Evolutionary conservation across 2,113 vertebrate species (phyloP).

Genomic region (Pitta sordida): DNA sequence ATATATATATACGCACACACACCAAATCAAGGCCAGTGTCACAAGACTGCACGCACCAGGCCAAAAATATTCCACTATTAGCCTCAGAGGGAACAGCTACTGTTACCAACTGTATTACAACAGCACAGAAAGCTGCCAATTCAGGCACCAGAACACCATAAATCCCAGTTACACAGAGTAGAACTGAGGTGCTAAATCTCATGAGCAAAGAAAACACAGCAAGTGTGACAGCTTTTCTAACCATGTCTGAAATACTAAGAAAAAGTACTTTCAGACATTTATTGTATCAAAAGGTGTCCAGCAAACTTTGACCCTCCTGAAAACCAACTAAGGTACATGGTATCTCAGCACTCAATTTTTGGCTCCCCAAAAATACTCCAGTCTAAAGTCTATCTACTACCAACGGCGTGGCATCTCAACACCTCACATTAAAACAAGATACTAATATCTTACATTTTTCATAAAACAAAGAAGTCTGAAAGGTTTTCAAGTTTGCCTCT

Average conservation of each 20-base stretch:
- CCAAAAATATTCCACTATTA: conserved; percentile 43
- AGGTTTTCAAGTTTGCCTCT: background rate
- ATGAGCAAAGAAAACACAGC: background rate
- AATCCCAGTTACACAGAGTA: background rate
- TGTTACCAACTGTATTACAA: background rate
- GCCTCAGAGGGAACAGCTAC: background rate
- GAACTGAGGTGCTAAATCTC: background rate
- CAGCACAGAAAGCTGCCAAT: background rate
- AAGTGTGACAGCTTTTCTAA: background rate
- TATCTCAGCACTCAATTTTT: background rate
- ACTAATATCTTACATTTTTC: background rate
- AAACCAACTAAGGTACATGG: background rate
- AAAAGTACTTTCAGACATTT: background rate
- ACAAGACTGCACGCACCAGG: conserved; percentile 43
- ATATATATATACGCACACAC: background rate
- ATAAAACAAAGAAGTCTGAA: background rate
- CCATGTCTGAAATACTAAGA: rapidly evolving
- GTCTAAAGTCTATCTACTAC: background rate
- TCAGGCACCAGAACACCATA: background rate
- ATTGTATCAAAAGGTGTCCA: background rate
- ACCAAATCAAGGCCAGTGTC: conserved; percentile 51
- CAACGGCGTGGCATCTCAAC: background rate
- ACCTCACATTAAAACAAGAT: background rate
- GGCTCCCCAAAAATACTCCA: background rate
- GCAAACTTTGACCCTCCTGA: background rate